phyloP scores from a whole-genome alignment of 2,797 vertebrate genomes.

The Paratrypauchen microcephalus region DNA sequence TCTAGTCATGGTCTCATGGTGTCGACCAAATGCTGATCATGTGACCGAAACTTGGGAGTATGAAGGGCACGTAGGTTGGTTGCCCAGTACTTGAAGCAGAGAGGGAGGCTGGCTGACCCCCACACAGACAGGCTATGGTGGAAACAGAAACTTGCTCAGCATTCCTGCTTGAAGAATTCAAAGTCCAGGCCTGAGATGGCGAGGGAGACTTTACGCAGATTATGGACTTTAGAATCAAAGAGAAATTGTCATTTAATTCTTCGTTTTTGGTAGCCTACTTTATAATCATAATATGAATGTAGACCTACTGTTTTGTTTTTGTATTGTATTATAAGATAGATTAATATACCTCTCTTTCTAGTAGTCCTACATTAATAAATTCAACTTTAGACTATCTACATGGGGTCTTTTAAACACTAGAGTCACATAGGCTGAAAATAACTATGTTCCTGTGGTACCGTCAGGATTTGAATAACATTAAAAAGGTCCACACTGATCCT shows the following conservation, averaged over 20 bases:
- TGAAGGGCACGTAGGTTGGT: conserved; percentile 55
- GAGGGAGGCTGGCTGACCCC: conserved; percentile 28
- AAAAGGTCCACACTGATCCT: too few relatives aligned
- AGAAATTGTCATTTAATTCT: background rate
- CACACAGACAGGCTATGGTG: conserved; percentile 36
- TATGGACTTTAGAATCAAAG: background rate
- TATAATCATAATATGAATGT: background rate
- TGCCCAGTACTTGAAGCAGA: conserved; percentile 57
- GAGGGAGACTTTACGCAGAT: background rate
- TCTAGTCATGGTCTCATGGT: conserved; percentile 38
- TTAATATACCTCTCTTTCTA: too few relatives aligned
- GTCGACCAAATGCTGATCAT: conserved; percentile 59
- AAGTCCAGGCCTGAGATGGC: background rate
- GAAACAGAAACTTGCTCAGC: conserved; percentile 43
- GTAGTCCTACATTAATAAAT: too few relatives aligned
- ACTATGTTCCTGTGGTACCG: too few relatives aligned
- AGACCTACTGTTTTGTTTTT: too few relatives aligned
- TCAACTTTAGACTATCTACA: too few relatives aligned
- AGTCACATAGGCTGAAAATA: too few relatives aligned
- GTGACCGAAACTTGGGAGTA: conserved; percentile 77
- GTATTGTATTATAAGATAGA: too few relatives aligned
- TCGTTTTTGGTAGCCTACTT: background rate
- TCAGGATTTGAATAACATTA: too few relatives aligned
- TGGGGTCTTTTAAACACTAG: too few relatives aligned
- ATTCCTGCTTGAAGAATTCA: conserved; percentile 20